Conservation (phyloP, 2,888 invertebrate genomes). For the Melanophora roralis region DNA sequence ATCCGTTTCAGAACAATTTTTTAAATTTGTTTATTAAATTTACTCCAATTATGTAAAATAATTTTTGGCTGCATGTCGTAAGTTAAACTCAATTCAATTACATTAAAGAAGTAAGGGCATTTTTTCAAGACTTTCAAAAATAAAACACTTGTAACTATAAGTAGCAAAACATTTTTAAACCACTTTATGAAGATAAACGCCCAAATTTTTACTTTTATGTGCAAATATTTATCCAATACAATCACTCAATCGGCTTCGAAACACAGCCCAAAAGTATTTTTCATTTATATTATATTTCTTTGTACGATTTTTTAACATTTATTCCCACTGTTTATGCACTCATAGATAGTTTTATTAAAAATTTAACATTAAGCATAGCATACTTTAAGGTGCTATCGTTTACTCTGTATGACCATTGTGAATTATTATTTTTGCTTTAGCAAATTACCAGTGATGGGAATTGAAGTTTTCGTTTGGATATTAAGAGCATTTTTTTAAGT, state of each 20-base stretch:
- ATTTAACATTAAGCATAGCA: not conserved
- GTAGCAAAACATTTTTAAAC: not conserved
- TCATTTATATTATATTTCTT: not conserved
- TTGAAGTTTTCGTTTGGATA: too few species aligned
- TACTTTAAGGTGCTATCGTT: constrained; percentile 12
- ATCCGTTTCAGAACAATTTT: too few species aligned
- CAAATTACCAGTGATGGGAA: not conserved
- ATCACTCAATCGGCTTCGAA: not conserved
- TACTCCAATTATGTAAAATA: too few species aligned
- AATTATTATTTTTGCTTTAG: not conserved
- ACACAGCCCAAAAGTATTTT: not conserved
- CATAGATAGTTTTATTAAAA: not conserved
- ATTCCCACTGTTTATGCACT: not conserved
- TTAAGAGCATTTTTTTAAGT: too few species aligned
- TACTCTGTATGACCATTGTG: not conserved
- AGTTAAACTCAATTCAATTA: constrained; percentile 49
- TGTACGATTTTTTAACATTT: not conserved
- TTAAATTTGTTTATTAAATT: too few species aligned
- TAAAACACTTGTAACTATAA: too few species aligned
- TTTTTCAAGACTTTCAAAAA: not conserved
- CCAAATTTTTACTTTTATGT: too few species aligned
- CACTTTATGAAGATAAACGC: not conserved
- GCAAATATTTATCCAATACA: too few species aligned
- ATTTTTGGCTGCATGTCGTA: too few species aligned
- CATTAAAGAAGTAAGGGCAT: constrained; percentile 10